phyloP scores from a whole-genome alignment of 92 coral and sea anemone species.

The Zoanthus sociatus region DNA sequence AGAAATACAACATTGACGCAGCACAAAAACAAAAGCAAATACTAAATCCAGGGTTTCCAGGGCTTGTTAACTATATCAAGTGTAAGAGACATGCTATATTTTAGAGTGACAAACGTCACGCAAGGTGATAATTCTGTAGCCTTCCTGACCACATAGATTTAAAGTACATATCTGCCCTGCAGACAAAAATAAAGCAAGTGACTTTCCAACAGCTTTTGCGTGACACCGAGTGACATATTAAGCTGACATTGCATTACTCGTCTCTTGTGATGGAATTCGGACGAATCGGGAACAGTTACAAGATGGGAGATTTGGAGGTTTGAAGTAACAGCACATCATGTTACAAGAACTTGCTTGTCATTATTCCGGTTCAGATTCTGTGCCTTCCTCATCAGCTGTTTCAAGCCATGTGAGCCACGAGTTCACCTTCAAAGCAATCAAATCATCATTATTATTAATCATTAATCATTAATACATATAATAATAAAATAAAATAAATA shows the following conservation, averaged over 20 bases:
- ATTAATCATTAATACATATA: not conserved
- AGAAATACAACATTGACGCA: too few relatives aligned
- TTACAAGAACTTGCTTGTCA: constrained; percentile 17
- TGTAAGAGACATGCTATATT: too few relatives aligned
- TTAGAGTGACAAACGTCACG: too few relatives aligned
- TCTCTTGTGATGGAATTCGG: not conserved
- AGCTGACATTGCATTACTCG: not conserved
- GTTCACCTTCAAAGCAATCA: constrained; percentile 77
- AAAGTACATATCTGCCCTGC: not conserved
- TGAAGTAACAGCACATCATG: not conserved
- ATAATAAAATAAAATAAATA: too few relatives aligned
- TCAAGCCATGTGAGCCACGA: constrained; percentile 99
- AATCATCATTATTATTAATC: not conserved
- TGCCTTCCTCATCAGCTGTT: constrained; percentile 98
- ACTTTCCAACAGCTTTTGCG: not conserved
- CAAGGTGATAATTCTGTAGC: too few relatives aligned
- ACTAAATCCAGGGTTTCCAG: too few relatives aligned
- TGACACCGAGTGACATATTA: not conserved
- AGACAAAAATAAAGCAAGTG: not conserved
- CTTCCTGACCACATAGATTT: not conserved
- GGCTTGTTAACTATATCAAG: too few relatives aligned
- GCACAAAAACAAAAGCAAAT: too few relatives aligned
- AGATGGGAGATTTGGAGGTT: not conserved
- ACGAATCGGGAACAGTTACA: not conserved
- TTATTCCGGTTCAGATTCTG: constrained; percentile 98